phyloP scores from a whole-genome alignment of 2,888 invertebrate species.

The Phengaris arion region DNA sequence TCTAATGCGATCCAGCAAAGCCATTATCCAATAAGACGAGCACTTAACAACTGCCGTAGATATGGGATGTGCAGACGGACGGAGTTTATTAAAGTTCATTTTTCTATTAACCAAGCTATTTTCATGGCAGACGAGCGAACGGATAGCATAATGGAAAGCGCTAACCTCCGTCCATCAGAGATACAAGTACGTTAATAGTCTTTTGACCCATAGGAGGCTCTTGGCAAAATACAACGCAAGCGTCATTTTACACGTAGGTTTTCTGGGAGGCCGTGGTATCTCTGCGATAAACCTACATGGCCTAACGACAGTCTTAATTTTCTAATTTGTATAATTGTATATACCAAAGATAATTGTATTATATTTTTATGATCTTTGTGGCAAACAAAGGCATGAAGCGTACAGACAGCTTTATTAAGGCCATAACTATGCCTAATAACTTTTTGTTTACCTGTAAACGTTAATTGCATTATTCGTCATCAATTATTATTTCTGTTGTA shows the following conservation, averaged over 20 bases:
- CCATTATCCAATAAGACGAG: conserved; percentile 10
- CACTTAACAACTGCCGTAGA: not conserved
- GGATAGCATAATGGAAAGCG: not conserved
- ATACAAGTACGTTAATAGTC: too few relatives aligned
- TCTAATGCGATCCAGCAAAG: not conserved
- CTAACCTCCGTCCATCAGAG: not conserved
- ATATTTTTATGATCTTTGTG: too few relatives aligned
- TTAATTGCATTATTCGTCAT: not conserved
- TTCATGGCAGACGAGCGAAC: conserved; percentile 5
- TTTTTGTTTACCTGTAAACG: not conserved
- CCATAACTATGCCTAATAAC: not conserved
- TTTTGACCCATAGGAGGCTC: too few relatives aligned
- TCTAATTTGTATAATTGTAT: too few relatives aligned
- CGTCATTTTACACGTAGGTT: too few relatives aligned
- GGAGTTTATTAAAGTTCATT: conserved; percentile 8
- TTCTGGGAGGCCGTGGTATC: too few relatives aligned
- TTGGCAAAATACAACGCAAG: too few relatives aligned
- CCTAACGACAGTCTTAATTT: too few relatives aligned
- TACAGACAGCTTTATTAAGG: not conserved
- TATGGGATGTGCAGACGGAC: conserved; percentile 3
- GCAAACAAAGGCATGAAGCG: not conserved
- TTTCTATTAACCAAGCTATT: conserved; percentile 4
- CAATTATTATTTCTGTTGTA: not conserved
- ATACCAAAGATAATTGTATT: too few relatives aligned
- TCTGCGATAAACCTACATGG: too few relatives aligned